phyloP scores from a whole-genome alignment of 2,888 invertebrate genomes.

The Drosophila anomalipes region DNA sequence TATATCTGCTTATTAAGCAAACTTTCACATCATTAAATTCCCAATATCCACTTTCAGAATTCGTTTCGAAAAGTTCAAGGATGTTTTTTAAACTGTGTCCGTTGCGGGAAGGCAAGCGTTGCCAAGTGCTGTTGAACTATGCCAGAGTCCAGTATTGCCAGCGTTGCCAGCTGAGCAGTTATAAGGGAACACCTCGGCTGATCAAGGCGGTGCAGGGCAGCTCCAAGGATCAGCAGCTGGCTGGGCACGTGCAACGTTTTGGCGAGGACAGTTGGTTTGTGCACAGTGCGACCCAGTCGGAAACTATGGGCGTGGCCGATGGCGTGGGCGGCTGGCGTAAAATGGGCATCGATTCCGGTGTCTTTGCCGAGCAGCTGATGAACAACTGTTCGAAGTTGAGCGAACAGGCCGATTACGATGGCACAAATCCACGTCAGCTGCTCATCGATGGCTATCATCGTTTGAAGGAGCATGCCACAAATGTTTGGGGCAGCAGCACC shows the following conservation, averaged over 20 bases:
- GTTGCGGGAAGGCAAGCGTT: neutral
- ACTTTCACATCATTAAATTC: neutral
- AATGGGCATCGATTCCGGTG: constrained; percentile 97
- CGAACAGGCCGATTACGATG: constrained; percentile 92
- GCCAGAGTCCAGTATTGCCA: neutral
- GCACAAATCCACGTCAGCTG: constrained; percentile 93
- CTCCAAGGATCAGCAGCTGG: constrained; percentile 27
- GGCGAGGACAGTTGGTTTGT: constrained; percentile 71
- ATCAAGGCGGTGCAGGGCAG: constrained; percentile 63
- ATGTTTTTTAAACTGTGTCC: constrained; percentile 25
- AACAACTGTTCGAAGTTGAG: constrained; percentile 95
- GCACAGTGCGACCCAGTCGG: constrained; percentile 54
- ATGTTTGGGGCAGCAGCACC: constrained; percentile 97
- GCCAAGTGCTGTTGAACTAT: neutral
- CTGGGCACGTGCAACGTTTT: constrained; percentile 28
- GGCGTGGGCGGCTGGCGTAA: constrained; percentile 99
- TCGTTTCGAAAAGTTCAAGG: neutral
- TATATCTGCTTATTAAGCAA: neutral
- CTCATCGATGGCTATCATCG: constrained; percentile 95
- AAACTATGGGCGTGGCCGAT: constrained; percentile 94
- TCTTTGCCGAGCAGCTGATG: constrained; percentile 97
- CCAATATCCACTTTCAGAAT: neutral
- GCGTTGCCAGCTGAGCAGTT: neutral
- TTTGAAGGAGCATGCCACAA: constrained; percentile 93
- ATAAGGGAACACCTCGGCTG: constrained; percentile 37